These are phyloP conservation scores for Rhopilema esculentum DNA, from an alignment of 30 jellyfish, hydroid and myxozoan species.

Conservation along the genomic window DNA sequence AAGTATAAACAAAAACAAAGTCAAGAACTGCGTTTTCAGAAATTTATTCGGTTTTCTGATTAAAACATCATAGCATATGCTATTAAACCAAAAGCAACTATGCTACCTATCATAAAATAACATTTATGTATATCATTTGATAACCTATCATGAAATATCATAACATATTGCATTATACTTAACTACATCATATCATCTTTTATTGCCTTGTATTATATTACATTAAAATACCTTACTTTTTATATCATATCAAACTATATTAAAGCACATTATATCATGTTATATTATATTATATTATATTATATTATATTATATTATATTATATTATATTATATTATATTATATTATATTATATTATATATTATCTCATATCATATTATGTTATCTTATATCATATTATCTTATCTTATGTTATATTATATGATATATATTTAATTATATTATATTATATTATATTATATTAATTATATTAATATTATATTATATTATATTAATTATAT, in stretches of 20 bases:
- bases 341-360: neutral
- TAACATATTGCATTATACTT: neutral
- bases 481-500: neutral
- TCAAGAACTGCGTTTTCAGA: too few relatives aligned
- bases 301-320: neutral
- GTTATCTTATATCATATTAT: too few relatives aligned
- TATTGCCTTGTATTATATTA: neutral
- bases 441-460: conserved; percentile 4
- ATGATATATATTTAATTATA: neutral
- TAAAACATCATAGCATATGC: too few relatives aligned
- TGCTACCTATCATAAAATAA: too few relatives aligned
- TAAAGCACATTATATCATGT: neutral
- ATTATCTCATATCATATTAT: neutral
- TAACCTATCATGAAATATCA: too few relatives aligned
- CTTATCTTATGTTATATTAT: too few relatives aligned
- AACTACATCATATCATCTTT: neutral
- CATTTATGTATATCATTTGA: too few relatives aligned
- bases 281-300: neutral
- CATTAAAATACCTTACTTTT: too few relatives aligned
- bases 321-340: neutral
- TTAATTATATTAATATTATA: neutral
- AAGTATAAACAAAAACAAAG: too few relatives aligned
- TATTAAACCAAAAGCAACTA: too few relatives aligned
- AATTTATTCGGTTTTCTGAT: neutral
- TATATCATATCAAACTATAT: neutral